Evolutionary conservation across 2,113 vertebrate species (phyloP).

Genomic region (Callorhinus ursinus): DNA sequence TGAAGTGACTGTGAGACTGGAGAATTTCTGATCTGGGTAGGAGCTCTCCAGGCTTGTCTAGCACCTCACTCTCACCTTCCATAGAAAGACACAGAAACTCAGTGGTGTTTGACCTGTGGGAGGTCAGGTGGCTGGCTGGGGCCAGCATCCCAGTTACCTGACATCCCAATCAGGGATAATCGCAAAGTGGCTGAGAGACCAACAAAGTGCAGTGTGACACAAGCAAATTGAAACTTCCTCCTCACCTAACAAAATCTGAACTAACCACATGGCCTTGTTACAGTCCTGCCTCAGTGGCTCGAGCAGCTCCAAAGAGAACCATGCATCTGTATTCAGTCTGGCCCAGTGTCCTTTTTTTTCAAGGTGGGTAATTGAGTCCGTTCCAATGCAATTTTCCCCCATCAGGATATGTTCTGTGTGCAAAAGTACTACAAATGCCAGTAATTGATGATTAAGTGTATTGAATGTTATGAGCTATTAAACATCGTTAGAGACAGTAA

Average conservation of each 20-base stretch:
- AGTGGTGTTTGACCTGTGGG: neutral
- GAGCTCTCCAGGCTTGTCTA: neutral
- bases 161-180: neutral
- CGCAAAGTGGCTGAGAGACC: neutral
- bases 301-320: neutral
- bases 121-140: neutral
- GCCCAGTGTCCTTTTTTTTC: neutral
- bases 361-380: neutral
- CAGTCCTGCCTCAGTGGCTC: neutral
- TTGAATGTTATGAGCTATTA: constrained; percentile 66
- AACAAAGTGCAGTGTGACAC: neutral
- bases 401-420: neutral
- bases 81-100: neutral
- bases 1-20: neutral
- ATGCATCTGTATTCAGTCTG: neutral
- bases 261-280: neutral
- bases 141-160: neutral
- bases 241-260: neutral
- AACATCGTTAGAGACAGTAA: constrained; percentile 60
- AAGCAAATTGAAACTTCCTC: neutral
- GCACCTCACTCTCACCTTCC: neutral
- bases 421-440: constrained; percentile 62
- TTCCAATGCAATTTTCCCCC: neutral
- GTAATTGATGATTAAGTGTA: constrained; percentile 67
- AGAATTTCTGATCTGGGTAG: neutral